Evolutionary conservation across 1,140 invertebrate species (phyloP), one percentile per base, ranked within the genome.

Genomic region (Magallana angulata): DNA sequence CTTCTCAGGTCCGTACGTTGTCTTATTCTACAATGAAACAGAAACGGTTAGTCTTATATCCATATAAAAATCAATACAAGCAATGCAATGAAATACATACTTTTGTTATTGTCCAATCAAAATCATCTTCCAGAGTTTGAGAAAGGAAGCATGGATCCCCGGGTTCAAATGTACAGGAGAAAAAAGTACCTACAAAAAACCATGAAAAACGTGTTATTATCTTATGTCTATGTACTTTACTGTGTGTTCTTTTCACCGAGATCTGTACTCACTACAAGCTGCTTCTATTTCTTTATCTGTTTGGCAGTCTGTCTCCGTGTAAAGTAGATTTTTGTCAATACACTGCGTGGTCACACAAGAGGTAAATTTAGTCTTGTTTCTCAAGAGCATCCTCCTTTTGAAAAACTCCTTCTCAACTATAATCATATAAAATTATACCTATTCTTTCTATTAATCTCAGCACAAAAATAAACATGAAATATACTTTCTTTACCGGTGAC

Each of bases 141-240:
- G 14, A 24, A 0, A 76, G 68, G 36, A 76, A 76, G 4, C 68
- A 76, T 30, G 68, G 24, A 76, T 76, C 68, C 6, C 68, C 68
- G 12, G 24, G 68, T 30, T 76, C 68, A 30, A 76, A 76, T 24
- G 68, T 76, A 30, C 68, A 76, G 14, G 68, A 76, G 11, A 76
- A 76, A 76, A 76, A 76, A 36, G 18, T 76, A 76, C 68, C 68
- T 76, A 30, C 0, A 76, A 76, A 14, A 76, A 30, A 11, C 12
- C 8, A 30, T 16, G n/a, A 62, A 6, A 11, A 62, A 7, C 0
- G 12, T 0, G 60, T 62, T 12, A 62, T 11, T 0, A 62, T 12
- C 5, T 14, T 16, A 62, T 12, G 12, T 6, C 16, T 1, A 62
- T 62, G n/a, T n/a, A 62, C 12, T 62, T 62, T 6, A 62, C 12